Evolutionary conservation across 35 echinoderm and acorn worm genomes (phyloP).

Genomic region (Apostichopus parvimensis): DNA sequence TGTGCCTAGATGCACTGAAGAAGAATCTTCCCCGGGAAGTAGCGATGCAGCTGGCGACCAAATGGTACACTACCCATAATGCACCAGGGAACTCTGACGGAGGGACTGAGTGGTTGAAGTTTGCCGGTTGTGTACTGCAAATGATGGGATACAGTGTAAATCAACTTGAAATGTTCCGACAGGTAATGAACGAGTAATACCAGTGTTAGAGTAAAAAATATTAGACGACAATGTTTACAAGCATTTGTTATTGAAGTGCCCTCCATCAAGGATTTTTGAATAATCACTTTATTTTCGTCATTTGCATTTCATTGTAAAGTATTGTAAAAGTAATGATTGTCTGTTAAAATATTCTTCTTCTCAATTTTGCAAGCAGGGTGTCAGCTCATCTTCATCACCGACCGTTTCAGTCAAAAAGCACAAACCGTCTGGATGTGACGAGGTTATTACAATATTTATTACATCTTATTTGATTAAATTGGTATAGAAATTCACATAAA

Average conservation of each 20-base stretch:
- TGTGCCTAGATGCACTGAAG: constrained; percentile 91
- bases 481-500: too few species aligned
- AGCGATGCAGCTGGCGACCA: constrained; percentile 72
- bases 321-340: too few species aligned
- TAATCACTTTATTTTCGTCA: too few species aligned
- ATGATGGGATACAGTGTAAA: constrained; percentile 85
- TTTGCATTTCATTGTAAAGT: too few species aligned
- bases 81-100: constrained; percentile 72
- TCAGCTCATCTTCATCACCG: constrained; percentile 69
- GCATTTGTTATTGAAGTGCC: too few species aligned
- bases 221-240: too few species aligned
- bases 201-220: too few species aligned
- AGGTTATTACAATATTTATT: constrained; percentile 46
- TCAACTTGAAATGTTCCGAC: constrained; percentile 54
- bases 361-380: constrained; percentile 58
- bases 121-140: constrained; percentile 67
- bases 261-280: too few species aligned
- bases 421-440: constrained; percentile 84
- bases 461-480: too few species aligned
- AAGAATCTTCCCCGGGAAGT: constrained; percentile 70
- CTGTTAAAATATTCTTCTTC: neutral
- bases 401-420: constrained; percentile 79
- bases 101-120: constrained; percentile 83
- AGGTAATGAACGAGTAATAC: constrained; percentile 25
- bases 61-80: constrained; percentile 93